Evolutionary conservation across 1,140 invertebrate genomes (phyloP).

Genomic region (Drosophila baimaii): DNA sequence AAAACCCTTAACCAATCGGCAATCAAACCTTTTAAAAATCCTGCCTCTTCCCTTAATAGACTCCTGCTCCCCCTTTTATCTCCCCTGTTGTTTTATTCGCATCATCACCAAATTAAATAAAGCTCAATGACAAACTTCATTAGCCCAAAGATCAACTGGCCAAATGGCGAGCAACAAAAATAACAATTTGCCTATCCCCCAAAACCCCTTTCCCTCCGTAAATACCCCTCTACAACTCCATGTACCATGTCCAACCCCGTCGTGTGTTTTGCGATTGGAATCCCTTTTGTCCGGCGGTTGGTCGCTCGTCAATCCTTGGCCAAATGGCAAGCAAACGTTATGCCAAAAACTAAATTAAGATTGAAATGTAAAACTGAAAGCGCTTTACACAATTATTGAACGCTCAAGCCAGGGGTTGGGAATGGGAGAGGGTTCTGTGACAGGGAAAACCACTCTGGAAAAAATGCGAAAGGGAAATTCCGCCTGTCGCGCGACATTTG

Average conservation of each 20-base stretch:
- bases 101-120: slow-evolving; percentile 79
- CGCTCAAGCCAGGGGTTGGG: slow-evolving; percentile 4
- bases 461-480: slow-evolving; percentile 37
- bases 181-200: slow-evolving; percentile 65
- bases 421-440: slow-evolving; percentile 6
- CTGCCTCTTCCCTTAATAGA: background rate
- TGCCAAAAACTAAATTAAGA: slow-evolving; percentile 84
- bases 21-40: slow-evolving; percentile 28
- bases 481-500: slow-evolving; percentile 50
- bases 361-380: slow-evolving; percentile 85
- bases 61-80: background rate
- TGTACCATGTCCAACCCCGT: background rate
- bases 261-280: slow-evolving; percentile 5
- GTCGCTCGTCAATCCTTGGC: slow-evolving; percentile 10
- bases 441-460: slow-evolving; percentile 76
- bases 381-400: slow-evolving; percentile 84
- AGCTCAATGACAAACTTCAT: slow-evolving; percentile 83
- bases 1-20: background rate
- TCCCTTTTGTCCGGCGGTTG: slow-evolving; percentile 37
- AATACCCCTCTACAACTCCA: slow-evolving; percentile 13
- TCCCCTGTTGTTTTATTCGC: slow-evolving; percentile 28
- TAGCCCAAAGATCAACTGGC: slow-evolving; percentile 79
- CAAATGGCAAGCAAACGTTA: slow-evolving; percentile 74
- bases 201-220: background rate
- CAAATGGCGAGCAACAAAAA: slow-evolving; percentile 76